These are phyloP conservation scores for Passer domesticus DNA, from an alignment of 2,113 vertebrate genomes.

Conservation along the genomic window DNA sequence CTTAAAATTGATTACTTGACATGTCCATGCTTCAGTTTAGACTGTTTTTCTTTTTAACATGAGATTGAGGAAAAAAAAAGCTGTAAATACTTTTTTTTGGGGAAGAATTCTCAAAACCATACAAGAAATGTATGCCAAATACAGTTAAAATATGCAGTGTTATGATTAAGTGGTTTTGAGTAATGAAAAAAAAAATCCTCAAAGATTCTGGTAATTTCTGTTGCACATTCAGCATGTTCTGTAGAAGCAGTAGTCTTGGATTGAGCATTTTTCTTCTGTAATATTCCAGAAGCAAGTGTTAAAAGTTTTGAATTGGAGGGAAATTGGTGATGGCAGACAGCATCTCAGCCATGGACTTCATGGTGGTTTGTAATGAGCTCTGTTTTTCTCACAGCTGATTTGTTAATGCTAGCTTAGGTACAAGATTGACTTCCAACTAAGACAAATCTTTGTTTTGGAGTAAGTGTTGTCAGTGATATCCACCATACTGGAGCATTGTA, in stretches of 20 bases:
- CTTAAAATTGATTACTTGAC: not conserved
- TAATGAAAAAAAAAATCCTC: not conserved
- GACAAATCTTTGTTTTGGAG: not conserved
- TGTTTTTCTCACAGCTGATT: not conserved
- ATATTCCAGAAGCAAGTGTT: not conserved
- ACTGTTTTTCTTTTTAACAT: not conserved
- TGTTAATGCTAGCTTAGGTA: not conserved
- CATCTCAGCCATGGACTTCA: not conserved
- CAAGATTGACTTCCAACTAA: not conserved
- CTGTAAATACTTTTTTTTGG: fast-evolving
- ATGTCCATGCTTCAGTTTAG: not conserved
- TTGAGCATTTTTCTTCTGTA: not conserved
- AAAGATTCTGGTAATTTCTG: not conserved
- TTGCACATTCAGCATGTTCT: not conserved
- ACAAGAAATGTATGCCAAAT: not conserved
- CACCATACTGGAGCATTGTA: not conserved
- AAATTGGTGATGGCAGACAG: not conserved
- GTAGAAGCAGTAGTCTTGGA: not conserved
- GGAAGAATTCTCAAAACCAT: not conserved
- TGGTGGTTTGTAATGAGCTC: not conserved
- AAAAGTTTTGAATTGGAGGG: not conserved
- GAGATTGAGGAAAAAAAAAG: not conserved
- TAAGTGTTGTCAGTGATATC: not conserved
- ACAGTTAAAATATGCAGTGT: not conserved
- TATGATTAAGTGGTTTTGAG: not conserved